Percentiles rank a stretch among this genome's conserved stretches.
Conservation (phyloP, 2,888 invertebrate species). For the Dryobotodes eremita region DNA sequence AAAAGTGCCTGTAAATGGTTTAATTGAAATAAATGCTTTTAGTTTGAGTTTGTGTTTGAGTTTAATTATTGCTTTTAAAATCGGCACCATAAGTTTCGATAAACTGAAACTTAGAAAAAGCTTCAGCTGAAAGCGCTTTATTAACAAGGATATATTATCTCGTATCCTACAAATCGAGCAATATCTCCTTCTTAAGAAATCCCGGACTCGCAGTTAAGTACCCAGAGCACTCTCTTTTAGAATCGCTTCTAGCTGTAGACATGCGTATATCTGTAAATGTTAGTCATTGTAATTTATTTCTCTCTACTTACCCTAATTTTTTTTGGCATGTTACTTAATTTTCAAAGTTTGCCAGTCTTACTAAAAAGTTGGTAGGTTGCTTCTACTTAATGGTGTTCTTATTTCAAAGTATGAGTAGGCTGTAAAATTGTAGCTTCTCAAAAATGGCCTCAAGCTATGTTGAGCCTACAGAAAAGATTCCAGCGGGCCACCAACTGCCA, state of each 20-base stretch:
- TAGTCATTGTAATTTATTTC: conserved; percentile 11
- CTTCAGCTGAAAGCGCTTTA: neutral
- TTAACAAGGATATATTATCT: neutral
- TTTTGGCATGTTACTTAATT: neutral
- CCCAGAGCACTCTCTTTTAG: conserved; percentile 26
- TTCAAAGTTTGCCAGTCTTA: neutral
- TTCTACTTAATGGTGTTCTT: neutral
- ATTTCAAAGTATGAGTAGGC: too few relatives aligned
- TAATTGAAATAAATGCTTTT: too few relatives aligned
- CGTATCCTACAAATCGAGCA: conserved; percentile 5
- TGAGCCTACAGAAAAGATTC: too few relatives aligned
- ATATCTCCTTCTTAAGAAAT: conserved; percentile 13
- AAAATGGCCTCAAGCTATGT: too few relatives aligned
- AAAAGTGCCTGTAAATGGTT: too few relatives aligned
- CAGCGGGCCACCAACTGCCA: too few relatives aligned
- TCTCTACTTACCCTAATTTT: neutral
- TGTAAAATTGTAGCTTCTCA: too few relatives aligned
- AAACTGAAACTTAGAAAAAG: neutral
- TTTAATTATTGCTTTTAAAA: neutral
- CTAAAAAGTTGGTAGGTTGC: neutral
- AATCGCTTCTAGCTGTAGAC: neutral
- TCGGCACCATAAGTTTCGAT: neutral
- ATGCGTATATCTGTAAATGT: neutral
- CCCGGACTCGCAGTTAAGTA: neutral
- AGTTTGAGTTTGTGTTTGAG: too few relatives aligned